Base-by-base conservation (phyloP, 1,140 invertebrate genomes). In the Habropoda laboriosa region DNA sequence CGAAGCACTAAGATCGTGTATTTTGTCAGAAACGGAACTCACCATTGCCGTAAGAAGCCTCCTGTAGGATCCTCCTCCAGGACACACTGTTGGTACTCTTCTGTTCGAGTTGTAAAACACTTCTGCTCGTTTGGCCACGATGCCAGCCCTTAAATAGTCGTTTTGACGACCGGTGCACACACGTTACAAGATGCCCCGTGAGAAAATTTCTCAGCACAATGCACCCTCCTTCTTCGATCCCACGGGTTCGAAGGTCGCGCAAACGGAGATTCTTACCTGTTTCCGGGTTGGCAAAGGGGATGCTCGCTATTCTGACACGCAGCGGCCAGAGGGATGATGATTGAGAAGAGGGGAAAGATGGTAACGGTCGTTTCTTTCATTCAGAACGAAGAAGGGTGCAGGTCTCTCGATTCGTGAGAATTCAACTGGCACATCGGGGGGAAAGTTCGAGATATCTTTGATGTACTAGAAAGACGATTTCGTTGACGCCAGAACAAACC, bases 1-100 rank as follows among this genome's bases (percentile, higher is more conserved):
- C 91, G 90, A 91, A 90, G 89, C 91, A 93, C 92, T 89, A 93
- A 93, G 88, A 93, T 82, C 91, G 82, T 81, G 55, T 63, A 21
- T 45, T 21, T 66, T 86, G 89, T 86, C 86, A 88, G 88, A 92
- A 92, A 92, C 80, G 70, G 87, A 85, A 92, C 92, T 92, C 91
- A 92, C 92, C 87, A 49, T 86, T 74, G 8, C 18, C 18, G 32
- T n/a, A 16, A 30, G 66, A 32, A 8, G 3, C n/a, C n/a, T 55
- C 49, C 73, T 18, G 4, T 2, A n/a, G 55, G 38, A 2, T 27
- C 40, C 24, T 35, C 35, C 30, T 45, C 6, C 13, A 40, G 53
- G 42, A 47, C n/a, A n/a, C 51, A 21, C 4, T 2, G 27, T 8
- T 0, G 12, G 51, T 38, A n/a, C 53, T 47, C 21, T 61, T 10